A percentile compares a stretch with the other conserved stretches of the same genome.
Evolutionary conservation across 2,888 invertebrate species (phyloP).

Genomic region (Pelosia muscerda): DNA sequence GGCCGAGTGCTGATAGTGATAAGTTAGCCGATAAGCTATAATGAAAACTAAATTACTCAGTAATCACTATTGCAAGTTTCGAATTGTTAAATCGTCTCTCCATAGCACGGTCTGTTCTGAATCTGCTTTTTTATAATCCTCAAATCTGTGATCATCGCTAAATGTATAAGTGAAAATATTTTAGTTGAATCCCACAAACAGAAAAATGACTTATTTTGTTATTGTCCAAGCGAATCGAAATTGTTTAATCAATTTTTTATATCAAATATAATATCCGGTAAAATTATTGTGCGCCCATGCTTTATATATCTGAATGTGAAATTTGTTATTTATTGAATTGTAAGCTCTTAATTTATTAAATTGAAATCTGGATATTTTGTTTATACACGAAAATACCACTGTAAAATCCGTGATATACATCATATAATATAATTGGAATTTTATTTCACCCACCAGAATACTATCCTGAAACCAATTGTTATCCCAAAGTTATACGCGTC

Average conservation of each 20-base stretch:
- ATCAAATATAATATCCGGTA: slow-evolving; percentile 58
- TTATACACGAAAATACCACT: slow-evolving; percentile 85
- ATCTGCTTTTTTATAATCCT: slow-evolving; percentile 86
- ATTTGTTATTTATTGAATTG: slow-evolving; percentile 85
- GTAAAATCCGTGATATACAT: slow-evolving; percentile 87
- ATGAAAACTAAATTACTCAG: slow-evolving; percentile 85
- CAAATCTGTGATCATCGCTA: slow-evolving; percentile 86
- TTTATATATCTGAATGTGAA: slow-evolving; percentile 78
- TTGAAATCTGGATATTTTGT: slow-evolving; percentile 84
- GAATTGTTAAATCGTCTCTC: slow-evolving; percentile 83
- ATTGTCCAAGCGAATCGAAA: slow-evolving; percentile 42
- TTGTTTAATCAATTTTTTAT: slow-evolving; percentile 43
- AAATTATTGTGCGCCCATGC: slow-evolving; percentile 79
- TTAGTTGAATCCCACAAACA: slow-evolving; percentile 76
- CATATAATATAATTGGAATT: slow-evolving; percentile 82
- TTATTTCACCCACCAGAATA: slow-evolving; percentile 62
- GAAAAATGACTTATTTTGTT: slow-evolving; percentile 63
- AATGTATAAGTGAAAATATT: slow-evolving; percentile 83
- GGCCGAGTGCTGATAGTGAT: slow-evolving; percentile 82
- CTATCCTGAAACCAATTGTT: neutral
- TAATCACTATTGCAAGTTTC: slow-evolving; percentile 85
- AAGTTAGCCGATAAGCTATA: slow-evolving; percentile 84
- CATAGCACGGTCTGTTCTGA: slow-evolving; percentile 86
- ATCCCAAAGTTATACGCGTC: no score
- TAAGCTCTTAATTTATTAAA: slow-evolving; percentile 85